Percentiles rank a stretch among this genome's conserved stretches.
These are phyloP conservation scores for Spodoptera exigua DNA, from an alignment of 2,888 invertebrate genomes.

Conservation along the genomic window DNA sequence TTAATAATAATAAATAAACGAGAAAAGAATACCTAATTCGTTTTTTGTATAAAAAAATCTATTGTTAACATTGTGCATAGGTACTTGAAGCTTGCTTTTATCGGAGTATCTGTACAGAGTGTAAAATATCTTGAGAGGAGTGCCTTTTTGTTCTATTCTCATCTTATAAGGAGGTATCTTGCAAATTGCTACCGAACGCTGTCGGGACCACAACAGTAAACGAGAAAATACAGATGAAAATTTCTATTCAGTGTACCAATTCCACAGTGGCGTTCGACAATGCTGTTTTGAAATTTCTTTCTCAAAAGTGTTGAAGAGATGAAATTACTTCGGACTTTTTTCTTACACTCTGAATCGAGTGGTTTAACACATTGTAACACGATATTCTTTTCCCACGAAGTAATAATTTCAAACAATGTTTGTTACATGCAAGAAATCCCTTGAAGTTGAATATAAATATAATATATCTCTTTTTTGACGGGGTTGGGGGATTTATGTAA, in stretches of 20 bases:
- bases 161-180: conserved; percentile 3
- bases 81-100: too few relatives aligned
- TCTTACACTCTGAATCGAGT: conserved; percentile 6
- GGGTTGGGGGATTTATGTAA: too few relatives aligned
- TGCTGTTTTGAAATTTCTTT: conserved; percentile 22
- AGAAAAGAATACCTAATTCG: too few relatives aligned
- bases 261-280: conserved; percentile 7
- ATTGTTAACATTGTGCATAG: too few relatives aligned
- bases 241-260: conserved; percentile 21
- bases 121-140: background rate
- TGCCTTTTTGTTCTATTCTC: conserved; percentile 9
- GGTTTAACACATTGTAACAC: too few relatives aligned
- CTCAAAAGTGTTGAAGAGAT: conserved; percentile 10
- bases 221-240: conserved; percentile 27
- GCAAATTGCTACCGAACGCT: background rate
- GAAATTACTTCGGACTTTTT: conserved; percentile 23
- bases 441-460: too few relatives aligned
- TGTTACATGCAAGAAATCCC: too few relatives aligned
- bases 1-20: too few relatives aligned
- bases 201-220: conserved; percentile 16
- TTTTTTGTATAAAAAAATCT: too few relatives aligned
- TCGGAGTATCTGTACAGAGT: background rate
- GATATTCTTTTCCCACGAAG: too few relatives aligned
- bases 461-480: too few relatives aligned
- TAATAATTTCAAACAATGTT: too few relatives aligned